Conservation (phyloP, 1,140 invertebrate species). For the Eufriesea mexicana region DNA sequence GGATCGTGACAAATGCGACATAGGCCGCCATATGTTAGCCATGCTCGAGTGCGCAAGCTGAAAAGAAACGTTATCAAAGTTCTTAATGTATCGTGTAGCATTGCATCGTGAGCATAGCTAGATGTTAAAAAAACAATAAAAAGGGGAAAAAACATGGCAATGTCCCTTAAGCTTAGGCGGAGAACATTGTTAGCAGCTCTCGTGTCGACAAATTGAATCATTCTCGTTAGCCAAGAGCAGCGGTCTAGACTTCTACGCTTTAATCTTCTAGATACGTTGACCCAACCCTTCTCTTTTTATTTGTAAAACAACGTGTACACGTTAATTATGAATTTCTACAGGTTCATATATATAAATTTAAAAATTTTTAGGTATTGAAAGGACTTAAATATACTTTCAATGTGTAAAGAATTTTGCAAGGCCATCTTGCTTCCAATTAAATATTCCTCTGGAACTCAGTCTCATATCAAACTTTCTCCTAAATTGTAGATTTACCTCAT, state of each 20-base stretch:
- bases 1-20: slow-evolving; percentile 34
- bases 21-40: not conserved
- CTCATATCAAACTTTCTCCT: no score
- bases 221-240: not conserved
- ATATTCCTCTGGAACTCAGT: no score
- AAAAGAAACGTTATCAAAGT: slow-evolving; percentile 15
- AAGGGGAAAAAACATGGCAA: not conserved
- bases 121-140: not conserved
- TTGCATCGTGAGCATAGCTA: not conserved
- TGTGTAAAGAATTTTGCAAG: no score
- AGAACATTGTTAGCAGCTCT: not conserved
- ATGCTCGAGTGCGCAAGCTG: slow-evolving; percentile 23
- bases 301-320: no score
- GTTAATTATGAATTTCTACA: no score
- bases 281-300: no score
- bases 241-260: not conserved
- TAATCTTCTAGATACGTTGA: no score
- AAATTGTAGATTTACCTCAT: no score
- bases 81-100: not conserved
- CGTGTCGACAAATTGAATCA: not conserved
- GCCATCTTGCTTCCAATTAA: no score
- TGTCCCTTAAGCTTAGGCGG: not conserved
- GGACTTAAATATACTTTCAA: no score
- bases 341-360: no score
- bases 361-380: no score